These are phyloP conservation scores for Bujurquina vittata DNA, from an alignment of 2,113 vertebrate genomes.

Conservation along the genomic window DNA sequence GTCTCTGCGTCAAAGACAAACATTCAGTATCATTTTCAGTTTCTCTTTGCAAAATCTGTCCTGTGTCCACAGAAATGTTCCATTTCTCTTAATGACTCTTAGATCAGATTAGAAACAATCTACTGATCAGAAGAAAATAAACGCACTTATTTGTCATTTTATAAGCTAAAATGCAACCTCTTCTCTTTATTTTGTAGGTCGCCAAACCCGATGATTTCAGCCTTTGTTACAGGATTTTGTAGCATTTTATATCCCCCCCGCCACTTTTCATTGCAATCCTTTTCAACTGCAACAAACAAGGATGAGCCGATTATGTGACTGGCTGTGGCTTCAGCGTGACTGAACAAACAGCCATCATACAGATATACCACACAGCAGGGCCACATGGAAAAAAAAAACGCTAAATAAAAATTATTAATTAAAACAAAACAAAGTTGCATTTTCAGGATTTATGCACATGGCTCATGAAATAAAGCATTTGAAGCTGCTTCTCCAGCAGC, in stretches of 20 bases:
- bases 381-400: neutral
- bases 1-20: neutral
- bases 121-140: neutral
- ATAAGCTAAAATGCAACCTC: neutral
- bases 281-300: neutral
- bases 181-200: neutral
- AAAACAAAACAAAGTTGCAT: constrained; percentile 1
- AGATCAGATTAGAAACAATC: neutral
- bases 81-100: neutral
- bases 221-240: neutral
- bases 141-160: neutral
- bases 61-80: neutral
- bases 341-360: constrained; percentile 2
- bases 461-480: neutral
- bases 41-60: neutral
- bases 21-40: neutral
- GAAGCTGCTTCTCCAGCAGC: neutral
- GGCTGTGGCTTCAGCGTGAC: constrained; percentile 7
- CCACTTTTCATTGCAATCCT: neutral
- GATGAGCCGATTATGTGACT: constrained; percentile 8
- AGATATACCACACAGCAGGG: neutral
- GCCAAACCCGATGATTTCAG: neutral
- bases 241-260: neutral
- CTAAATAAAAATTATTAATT: neutral
- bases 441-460: neutral